A percentile compares a stretch with the other conserved stretches of the same genome.
These are phyloP conservation scores for Ascaphus truei DNA, from an alignment of 2,113 vertebrate species.

Conservation along the genomic window DNA sequence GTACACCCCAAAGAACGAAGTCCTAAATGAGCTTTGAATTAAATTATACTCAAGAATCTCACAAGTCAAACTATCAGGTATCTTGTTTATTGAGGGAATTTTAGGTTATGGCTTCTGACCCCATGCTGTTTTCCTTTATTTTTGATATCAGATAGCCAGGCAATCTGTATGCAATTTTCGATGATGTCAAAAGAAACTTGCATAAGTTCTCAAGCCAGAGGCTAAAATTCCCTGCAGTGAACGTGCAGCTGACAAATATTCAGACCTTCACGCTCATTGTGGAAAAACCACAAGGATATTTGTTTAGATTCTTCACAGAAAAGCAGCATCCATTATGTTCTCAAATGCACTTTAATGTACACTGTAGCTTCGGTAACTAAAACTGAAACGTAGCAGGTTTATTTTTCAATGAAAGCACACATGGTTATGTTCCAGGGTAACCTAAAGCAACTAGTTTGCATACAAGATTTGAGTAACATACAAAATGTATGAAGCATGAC, in stretches of 20 bases:
- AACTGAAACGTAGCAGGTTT: background rate
- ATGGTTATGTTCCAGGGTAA: background rate
- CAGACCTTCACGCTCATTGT: background rate
- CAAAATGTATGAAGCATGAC: too few relatives aligned
- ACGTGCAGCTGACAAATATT: conserved; percentile 1
- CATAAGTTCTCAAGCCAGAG: background rate
- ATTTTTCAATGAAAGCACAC: background rate
- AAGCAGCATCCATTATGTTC: conserved; percentile 11
- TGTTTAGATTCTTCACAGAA: background rate
- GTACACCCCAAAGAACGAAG: background rate
- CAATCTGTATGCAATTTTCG: conserved; percentile 11
- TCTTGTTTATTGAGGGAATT: background rate
- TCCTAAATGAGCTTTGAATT: background rate
- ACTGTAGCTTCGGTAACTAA: background rate
- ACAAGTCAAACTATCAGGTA: background rate
- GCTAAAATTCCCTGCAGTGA: background rate
- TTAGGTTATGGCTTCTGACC: background rate
- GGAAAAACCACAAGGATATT: conserved; percentile 14
- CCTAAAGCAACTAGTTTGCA: background rate
- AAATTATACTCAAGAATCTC: background rate
- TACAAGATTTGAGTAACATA: too few relatives aligned
- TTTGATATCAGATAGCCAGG: conserved; percentile 5
- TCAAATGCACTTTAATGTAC: background rate
- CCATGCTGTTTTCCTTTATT: background rate
- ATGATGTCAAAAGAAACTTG: conserved; percentile 1